Conservation (phyloP, 2,113 vertebrate species). For the Phalacrocorax carbo region DNA sequence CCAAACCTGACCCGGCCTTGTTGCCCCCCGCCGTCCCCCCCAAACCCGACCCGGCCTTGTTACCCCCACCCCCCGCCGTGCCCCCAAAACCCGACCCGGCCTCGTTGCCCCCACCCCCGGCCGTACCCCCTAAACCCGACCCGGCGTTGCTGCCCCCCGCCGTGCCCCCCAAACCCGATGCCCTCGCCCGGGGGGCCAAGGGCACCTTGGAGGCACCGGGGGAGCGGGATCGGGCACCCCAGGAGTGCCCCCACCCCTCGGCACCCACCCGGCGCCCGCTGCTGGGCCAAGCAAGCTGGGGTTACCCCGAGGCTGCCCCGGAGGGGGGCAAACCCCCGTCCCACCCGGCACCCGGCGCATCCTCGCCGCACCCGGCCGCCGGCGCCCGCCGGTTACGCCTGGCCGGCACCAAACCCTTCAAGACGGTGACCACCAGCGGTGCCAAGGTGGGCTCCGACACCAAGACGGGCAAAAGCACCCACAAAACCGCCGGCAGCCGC, state of each 20-base stretch:
- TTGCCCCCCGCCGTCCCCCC: no score
- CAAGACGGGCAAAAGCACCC: constrained; percentile 72
- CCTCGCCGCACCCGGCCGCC: constrained; percentile 67
- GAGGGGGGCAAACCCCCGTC: not conserved
- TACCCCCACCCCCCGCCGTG: no score
- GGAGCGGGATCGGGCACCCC: not conserved
- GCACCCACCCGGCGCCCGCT: constrained; percentile 55
- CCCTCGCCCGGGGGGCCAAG: not conserved
- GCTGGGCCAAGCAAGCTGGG: constrained; percentile 69
- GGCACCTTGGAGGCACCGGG: not conserved
- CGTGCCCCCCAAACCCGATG: not conserved
- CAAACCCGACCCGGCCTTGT: no score
- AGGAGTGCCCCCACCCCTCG: not conserved
- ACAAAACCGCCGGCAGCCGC: constrained; percentile 71
- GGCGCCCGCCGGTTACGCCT: constrained; percentile 71
- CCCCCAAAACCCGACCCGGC: no score
- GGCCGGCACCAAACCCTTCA: constrained; percentile 68
- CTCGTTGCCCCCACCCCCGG: no score
- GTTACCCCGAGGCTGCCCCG: constrained; percentile 31
- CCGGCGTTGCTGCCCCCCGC: no score
- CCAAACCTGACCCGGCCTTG: no score
- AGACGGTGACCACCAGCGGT: constrained; percentile 72
- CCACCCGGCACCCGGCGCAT: not conserved
- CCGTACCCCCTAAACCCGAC: no score
- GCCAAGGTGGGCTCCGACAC: constrained; percentile 53